Conservation (phyloP, 1,140 invertebrate species). For the Wasmannia auropunctata region DNA sequence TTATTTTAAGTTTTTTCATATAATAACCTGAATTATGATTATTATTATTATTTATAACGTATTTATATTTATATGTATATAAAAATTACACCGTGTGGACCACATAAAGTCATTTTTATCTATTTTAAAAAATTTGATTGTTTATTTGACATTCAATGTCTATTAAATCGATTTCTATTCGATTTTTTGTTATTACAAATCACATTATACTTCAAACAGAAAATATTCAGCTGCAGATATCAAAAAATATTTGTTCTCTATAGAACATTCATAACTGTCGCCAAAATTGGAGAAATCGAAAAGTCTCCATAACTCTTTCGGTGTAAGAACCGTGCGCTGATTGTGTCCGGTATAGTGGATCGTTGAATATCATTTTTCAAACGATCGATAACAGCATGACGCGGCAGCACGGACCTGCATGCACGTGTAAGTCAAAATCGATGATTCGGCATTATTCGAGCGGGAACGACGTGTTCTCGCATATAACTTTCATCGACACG, state of each 20-base stretch:
- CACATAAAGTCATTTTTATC: too few species aligned
- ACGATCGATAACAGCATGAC: conserved; percentile 9
- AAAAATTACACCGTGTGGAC: too few species aligned
- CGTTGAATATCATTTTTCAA: conserved; percentile 47
- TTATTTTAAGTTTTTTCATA: background rate
- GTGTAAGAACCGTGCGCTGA: background rate
- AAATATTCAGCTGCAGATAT: conserved; percentile 3
- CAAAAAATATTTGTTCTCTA: background rate
- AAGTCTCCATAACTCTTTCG: conserved; percentile 12
- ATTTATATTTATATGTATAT: too few species aligned
- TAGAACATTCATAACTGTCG: conserved; percentile 28
- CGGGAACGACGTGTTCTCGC: background rate
- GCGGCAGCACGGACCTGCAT: background rate
- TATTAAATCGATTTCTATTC: background rate
- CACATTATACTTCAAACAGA: background rate
- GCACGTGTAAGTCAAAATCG: conserved; percentile 31
- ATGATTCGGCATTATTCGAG: conserved; percentile 31
- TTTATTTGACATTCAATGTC: background rate
- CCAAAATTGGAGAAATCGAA: conserved; percentile 15
- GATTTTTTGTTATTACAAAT: background rate
- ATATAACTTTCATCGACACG: conserved; percentile 10
- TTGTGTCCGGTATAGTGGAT: background rate
- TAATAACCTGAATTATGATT: too few species aligned
- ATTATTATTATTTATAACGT: too few species aligned
- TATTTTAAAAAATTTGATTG: background rate